Conservation (phyloP, 2,888 invertebrate genomes). For the Altica lythri region DNA sequence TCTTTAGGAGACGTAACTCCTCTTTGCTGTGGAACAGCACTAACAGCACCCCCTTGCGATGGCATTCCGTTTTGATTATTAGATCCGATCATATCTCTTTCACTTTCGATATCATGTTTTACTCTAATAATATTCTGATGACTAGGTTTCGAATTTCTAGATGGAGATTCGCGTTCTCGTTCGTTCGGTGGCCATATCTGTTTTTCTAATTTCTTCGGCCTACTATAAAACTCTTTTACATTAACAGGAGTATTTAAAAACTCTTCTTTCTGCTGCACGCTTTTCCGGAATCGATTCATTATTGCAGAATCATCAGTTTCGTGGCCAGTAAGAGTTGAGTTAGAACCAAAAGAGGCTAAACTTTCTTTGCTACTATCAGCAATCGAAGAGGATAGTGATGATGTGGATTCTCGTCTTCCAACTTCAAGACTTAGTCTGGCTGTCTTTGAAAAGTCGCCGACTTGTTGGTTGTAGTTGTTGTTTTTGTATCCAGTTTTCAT, state of each 20-base stretch:
- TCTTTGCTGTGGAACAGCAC: constrained; percentile 40
- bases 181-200: constrained; percentile 70
- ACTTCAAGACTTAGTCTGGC: constrained; percentile 58
- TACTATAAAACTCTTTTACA: constrained; percentile 73
- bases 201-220: constrained; percentile 75
- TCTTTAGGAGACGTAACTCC: constrained; percentile 43
- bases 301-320: constrained; percentile 70
- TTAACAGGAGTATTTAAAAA: constrained; percentile 71
- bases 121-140: constrained; percentile 60
- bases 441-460: constrained; percentile 44
- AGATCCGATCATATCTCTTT: constrained; percentile 47
- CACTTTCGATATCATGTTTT: constrained; percentile 57
- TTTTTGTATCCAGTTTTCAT: constrained; percentile 44
- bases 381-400: constrained; percentile 65
- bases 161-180: constrained; percentile 57
- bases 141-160: constrained; percentile 55
- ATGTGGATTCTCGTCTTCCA: constrained; percentile 63
- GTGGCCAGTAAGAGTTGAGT: constrained; percentile 69
- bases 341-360: constrained; percentile 70
- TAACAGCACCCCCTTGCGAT: constrained; percentile 30
- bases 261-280: constrained; percentile 88
- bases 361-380: constrained; percentile 71
- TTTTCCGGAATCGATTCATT: constrained; percentile 78
- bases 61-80: constrained; percentile 31
- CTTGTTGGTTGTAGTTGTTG: constrained; percentile 38